Percentiles rank a stretch among this genome's conserved stretches.
phyloP scores from a whole-genome alignment of 1,140 invertebrate genomes.

The Drosophila murphyi region DNA sequence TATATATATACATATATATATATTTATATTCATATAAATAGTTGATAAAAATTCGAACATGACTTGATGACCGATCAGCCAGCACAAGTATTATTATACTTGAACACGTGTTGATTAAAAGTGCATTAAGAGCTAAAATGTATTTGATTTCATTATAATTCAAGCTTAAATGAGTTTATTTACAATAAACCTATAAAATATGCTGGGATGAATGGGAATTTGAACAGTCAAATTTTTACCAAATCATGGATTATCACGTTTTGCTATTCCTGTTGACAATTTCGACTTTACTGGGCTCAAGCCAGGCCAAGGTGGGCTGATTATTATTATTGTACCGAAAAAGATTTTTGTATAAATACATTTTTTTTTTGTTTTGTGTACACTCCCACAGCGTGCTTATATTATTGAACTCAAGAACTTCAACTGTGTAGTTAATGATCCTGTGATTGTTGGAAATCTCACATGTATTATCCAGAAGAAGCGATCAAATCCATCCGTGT shows the following conservation, averaged over 20 bases:
- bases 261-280: background rate
- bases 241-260: background rate
- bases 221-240: background rate
- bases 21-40: too few relatives aligned
- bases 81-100: too few relatives aligned
- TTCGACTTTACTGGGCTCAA: background rate
- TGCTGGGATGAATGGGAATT: background rate
- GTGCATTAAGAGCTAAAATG: background rate
- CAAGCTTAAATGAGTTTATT: background rate
- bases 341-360: background rate
- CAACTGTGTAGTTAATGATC: background rate
- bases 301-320: background rate
- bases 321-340: background rate
- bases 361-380: too few relatives aligned
- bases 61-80: too few relatives aligned
- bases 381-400: background rate
- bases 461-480: too few relatives aligned
- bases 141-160: background rate
- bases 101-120: too few relatives aligned
- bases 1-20: slow-evolving; percentile 16
- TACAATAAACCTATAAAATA: background rate
- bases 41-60: too few relatives aligned
- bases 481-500: too few relatives aligned
- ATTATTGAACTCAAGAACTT: background rate
- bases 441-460: too few relatives aligned